Conservation (phyloP, 1,140 invertebrate species). For the Eumeta japonica region DNA sequence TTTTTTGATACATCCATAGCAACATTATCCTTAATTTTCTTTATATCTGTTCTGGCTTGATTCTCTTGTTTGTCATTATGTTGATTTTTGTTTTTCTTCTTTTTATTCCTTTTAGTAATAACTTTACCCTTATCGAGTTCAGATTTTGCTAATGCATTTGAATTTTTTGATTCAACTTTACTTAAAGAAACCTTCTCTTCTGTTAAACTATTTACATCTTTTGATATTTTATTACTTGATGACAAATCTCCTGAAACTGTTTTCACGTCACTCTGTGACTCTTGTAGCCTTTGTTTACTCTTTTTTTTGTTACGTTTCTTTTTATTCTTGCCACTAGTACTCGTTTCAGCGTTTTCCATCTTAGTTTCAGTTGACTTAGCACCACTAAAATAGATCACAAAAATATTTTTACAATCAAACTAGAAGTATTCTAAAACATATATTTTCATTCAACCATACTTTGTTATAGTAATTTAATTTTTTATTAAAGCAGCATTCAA, state of each 20-base stretch:
- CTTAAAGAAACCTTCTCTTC: not conserved
- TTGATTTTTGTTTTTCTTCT: too few species aligned
- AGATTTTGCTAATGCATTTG: slow-evolving; percentile 1
- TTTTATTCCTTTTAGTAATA: too few species aligned
- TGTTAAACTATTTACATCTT: not conserved
- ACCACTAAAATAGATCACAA: too few species aligned
- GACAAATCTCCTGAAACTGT: not conserved
- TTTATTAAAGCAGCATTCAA: too few species aligned
- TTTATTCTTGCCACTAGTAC: not conserved
- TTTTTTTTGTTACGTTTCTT: not conserved
- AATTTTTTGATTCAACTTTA: not conserved
- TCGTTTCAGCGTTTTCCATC: too few species aligned
- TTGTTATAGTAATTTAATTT: too few species aligned
- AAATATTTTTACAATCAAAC: too few species aligned
- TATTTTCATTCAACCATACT: too few species aligned
- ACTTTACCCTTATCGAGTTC: not conserved
- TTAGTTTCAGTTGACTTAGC: too few species aligned
- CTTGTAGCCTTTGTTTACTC: not conserved
- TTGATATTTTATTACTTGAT: not conserved
- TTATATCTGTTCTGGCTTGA: slow-evolving; percentile 14
- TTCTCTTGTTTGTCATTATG: too few species aligned
- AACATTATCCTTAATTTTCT: slow-evolving; percentile 2
- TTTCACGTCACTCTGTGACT: not conserved
- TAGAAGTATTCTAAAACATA: too few species aligned
- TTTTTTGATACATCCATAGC: slow-evolving; percentile 3